Base-by-base conservation (phyloP, 2,888 invertebrate species). In the Chesias legatella region DNA sequence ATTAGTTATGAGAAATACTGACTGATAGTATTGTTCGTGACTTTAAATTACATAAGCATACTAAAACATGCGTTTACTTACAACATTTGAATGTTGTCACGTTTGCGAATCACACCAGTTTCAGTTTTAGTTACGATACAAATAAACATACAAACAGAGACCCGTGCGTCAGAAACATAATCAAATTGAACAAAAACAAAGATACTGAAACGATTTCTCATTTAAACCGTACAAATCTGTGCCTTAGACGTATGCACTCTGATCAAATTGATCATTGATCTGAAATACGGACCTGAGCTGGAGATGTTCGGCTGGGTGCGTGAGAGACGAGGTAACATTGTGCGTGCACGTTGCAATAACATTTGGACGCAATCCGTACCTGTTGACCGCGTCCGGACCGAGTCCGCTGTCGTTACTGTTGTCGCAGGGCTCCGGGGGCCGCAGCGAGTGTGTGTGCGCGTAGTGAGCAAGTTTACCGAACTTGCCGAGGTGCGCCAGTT, bases 321-420 rank as follows among this genome's bases (percentile, higher is more conserved):
- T 17, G 13, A 17, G 13, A 17, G 5, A 17, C 13, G 13, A 17
- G 13, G 13, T 17, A 3, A 17, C 13, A 2, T 17, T 5, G 25
- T 32, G 25, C 44, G 41, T 33, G 36, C 39, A 31, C 9, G 23
- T 31, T 25, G 39, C 25, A 21, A 26, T 30, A 13, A 20, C n/a
- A n/a, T 10, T 7, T 5, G 23, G 13, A 42, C 40, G 72, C 22
- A 31, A 10, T 30, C 21, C 21, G 75, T 73, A 86, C 86, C 86
- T 86, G 79, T 79, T 76, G 29, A 71, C 63, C 54, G 91, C 93
- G 73, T 96, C 96, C 53, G 94, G 94, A 43, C 95, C 96, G 57
- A 96, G 90, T 20, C 96, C 96, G 56, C 96, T 96, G 81, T 96
- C 96, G 86, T 95, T 95, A 50, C 95, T 96, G 81, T 94, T 95